phyloP scores from a whole-genome alignment of 2,888 invertebrate genomes.

The Cyaniris semiargus region DNA sequence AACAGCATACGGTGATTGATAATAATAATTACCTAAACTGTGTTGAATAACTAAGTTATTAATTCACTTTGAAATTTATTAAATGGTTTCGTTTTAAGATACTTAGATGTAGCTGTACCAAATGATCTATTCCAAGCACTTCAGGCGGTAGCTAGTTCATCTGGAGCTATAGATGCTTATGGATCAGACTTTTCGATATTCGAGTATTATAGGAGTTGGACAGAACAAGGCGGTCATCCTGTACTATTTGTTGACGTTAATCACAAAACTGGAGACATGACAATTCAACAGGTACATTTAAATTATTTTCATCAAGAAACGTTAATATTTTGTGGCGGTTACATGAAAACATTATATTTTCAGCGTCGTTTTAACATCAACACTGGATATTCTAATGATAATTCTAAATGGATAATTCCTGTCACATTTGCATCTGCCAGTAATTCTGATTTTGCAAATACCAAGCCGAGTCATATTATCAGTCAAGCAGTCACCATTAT shows the following conservation, averaged over 20 bases:
- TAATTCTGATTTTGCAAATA: conserved; percentile 66
- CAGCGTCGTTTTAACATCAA: conserved; percentile 77
- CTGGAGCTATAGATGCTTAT: conserved; percentile 56
- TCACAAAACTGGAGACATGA: conserved; percentile 62
- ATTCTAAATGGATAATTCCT: conserved; percentile 66
- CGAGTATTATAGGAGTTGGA: conserved; percentile 73
- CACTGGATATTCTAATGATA: conserved; percentile 53
- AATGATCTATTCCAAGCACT: conserved; percentile 73
- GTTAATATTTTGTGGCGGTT: not conserved
- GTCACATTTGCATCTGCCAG: conserved; percentile 63
- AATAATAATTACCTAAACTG: not conserved
- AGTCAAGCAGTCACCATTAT: conserved; percentile 54
- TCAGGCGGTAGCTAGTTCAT: conserved; percentile 52
- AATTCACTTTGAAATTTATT: not conserved
- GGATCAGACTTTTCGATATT: conserved; percentile 59
- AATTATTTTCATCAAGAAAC: not conserved
- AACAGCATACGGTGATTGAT: conserved; percentile 3
- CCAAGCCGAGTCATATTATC: conserved; percentile 68
- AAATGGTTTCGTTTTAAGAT: conserved; percentile 45
- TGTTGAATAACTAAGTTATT: not conserved
- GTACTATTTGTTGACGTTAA: conserved; percentile 76
- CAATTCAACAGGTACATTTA: conserved; percentile 64
- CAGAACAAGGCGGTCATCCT: conserved; percentile 82
- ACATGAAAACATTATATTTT: conserved; percentile 37
- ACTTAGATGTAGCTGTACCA: conserved; percentile 66